phyloP scores from a whole-genome alignment of 1,140 invertebrate genomes.

The Camponotus floridanus region DNA sequence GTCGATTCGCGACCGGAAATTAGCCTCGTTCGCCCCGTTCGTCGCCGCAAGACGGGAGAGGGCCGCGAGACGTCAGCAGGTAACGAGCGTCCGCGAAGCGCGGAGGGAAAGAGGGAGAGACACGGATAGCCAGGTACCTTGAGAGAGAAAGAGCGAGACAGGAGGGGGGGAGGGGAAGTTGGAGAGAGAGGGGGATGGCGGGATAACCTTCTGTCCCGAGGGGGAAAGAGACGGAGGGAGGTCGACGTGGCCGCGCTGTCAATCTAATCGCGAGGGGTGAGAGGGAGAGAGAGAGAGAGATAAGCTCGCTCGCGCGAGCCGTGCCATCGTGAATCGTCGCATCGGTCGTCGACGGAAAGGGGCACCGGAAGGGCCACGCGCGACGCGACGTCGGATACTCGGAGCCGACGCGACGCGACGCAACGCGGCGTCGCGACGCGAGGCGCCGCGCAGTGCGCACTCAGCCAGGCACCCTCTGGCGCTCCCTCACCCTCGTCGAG shows the following conservation, averaged over 20 bases:
- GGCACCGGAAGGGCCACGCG: neutral
- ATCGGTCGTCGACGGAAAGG: neutral
- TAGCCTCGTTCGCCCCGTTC: conserved; percentile 64
- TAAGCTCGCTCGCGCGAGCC: neutral
- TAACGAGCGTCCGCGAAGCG: conserved; percentile 9
- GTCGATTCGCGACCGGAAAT: conserved; percentile 74
- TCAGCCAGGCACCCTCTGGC: neutral
- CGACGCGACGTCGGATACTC: conserved; percentile 49
- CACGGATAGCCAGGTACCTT: neutral
- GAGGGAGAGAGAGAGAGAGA: too few relatives aligned
- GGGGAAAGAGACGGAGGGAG: conserved; percentile 2
- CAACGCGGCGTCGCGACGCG: neutral
- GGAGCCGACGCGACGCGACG: neutral
- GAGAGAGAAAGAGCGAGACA: neutral
- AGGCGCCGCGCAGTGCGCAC: conserved; percentile 23
- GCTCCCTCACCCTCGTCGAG: neutral
- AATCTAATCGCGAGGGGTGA: neutral
- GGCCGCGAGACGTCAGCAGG: conserved; percentile 33
- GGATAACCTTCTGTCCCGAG: neutral
- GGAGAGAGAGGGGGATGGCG: neutral
- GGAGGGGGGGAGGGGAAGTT: neutral
- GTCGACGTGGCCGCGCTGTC: conserved; percentile 20
- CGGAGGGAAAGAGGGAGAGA: neutral
- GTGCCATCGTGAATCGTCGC: neutral
- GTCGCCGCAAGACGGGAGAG: conserved; percentile 30